Evolutionary conservation across 2,888 invertebrate species (phyloP).

Genomic region (Cenopis cana): DNA sequence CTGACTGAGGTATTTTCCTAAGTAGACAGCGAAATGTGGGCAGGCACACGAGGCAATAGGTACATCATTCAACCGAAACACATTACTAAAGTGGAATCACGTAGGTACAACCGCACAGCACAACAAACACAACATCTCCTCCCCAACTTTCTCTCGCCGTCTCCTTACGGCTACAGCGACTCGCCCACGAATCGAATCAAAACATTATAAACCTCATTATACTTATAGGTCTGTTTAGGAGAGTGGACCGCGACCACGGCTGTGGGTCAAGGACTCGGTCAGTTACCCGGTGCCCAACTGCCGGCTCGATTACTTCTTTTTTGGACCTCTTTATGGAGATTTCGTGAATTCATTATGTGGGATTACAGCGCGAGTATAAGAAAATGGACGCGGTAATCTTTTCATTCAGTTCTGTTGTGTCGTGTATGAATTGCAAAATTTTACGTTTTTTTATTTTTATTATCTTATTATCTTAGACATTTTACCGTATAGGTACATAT

Average conservation of each 20-base stretch:
- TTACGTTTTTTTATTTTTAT: too few relatives aligned
- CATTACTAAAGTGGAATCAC: not conserved
- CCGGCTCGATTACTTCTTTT: slow-evolving; percentile 46
- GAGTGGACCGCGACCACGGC: slow-evolving; percentile 47
- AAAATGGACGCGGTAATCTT: slow-evolving; percentile 27
- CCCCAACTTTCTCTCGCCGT: slow-evolving; percentile 47
- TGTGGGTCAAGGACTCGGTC: slow-evolving; percentile 77
- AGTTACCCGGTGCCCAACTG: slow-evolving; percentile 61
- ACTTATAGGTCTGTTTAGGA: slow-evolving; percentile 43
- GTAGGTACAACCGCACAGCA: not conserved
- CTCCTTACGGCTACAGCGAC: slow-evolving; percentile 47
- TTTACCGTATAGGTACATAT: too few relatives aligned
- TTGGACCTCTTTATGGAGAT: slow-evolving; percentile 44
- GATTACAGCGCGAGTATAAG: slow-evolving; percentile 5
- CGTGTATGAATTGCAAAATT: too few relatives aligned
- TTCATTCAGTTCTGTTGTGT: too few relatives aligned
- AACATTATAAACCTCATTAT: slow-evolving; percentile 52
- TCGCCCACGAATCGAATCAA: slow-evolving; percentile 51
- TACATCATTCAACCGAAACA: not conserved
- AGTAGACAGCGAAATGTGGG: too few relatives aligned
- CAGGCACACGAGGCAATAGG: too few relatives aligned
- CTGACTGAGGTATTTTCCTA: too few relatives aligned
- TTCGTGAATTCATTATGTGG: slow-evolving; percentile 37
- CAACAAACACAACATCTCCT: not conserved
- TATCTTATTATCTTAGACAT: too few relatives aligned